A percentile compares a stretch with the other conserved stretches of the same genome.
These are phyloP conservation scores for Cassiopea xamachana DNA, from an alignment of 30 jellyfish, hydroid and myxozoan species.

Conservation along the genomic window DNA sequence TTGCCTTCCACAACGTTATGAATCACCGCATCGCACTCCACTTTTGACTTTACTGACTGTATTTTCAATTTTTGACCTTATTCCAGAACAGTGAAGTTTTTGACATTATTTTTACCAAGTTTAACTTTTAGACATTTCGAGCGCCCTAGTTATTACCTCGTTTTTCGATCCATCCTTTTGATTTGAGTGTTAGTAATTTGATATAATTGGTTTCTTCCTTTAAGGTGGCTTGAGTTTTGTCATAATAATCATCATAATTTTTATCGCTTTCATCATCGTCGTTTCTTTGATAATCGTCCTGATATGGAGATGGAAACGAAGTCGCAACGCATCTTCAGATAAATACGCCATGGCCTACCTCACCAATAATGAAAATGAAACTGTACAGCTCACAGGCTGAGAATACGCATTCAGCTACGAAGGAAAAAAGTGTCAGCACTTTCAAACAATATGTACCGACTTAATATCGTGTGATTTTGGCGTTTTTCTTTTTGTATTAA, in stretches of 20 bases:
- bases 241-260: slow-evolving; percentile 30
- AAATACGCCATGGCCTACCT: slow-evolving; percentile 55
- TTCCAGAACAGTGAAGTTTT: too few species aligned
- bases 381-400: slow-evolving; percentile 55
- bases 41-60: too few species aligned
- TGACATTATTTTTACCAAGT: too few species aligned
- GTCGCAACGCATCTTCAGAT: not conserved
- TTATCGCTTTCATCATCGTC: slow-evolving; percentile 30
- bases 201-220: too few species aligned
- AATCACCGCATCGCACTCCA: too few species aligned
- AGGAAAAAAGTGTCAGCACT: slow-evolving; percentile 29
- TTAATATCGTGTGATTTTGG: not conserved
- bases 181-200: not conserved
- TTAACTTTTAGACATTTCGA: too few species aligned
- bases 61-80: too few species aligned
- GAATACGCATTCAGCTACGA: slow-evolving; percentile 49
- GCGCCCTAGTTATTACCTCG: too few species aligned
- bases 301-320: slow-evolving; percentile 42
- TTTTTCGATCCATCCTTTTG: not conserved
- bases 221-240: slow-evolving; percentile 56
- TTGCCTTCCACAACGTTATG: too few species aligned
- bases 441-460: not conserved
- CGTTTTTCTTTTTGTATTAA: not conserved
- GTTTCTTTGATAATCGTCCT: slow-evolving; percentile 11
- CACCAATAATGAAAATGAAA: slow-evolving; percentile 32